Percentiles rank a stretch among this genome's conserved stretches.
Evolutionary conservation across 2,888 invertebrate genomes (phyloP).

Genomic region (Pyrrhosoma nymphula): DNA sequence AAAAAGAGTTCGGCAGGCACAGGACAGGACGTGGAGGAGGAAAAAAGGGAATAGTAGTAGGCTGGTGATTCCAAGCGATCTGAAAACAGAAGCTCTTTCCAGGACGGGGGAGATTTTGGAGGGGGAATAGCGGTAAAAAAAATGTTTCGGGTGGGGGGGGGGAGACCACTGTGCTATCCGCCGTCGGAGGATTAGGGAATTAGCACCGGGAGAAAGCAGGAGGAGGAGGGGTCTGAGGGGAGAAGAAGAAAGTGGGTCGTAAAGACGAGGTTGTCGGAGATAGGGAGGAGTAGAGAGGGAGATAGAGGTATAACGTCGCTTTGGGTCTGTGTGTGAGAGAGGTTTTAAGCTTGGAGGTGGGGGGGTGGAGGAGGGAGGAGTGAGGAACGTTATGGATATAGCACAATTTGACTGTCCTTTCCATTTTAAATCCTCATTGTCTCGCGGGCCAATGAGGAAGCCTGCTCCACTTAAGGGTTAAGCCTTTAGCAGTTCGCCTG

Average conservation of each 20-base stretch:
- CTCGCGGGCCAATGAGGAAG: neutral
- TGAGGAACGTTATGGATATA: neutral
- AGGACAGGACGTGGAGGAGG: neutral
- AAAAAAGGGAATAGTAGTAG: neutral
- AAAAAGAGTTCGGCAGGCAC: neutral
- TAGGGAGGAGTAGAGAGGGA: neutral
- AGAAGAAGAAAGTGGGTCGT: neutral
- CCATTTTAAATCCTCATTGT: slow-evolving; percentile 25
- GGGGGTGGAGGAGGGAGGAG: no score
- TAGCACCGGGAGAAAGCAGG: neutral
- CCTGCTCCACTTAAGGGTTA: neutral
- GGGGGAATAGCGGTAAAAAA: neutral
- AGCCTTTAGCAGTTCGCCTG: neutral
- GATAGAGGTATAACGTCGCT: neutral
- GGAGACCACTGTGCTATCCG: neutral
- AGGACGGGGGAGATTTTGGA: neutral
- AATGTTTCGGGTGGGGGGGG: neutral
- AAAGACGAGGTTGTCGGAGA: neutral
- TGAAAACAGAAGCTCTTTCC: neutral
- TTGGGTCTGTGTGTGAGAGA: neutral
- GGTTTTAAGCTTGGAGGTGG: neutral
- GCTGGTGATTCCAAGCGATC: neutral
- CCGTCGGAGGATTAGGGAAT: slow-evolving; percentile 1
- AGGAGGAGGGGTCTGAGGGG: no score
- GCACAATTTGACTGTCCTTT: slow-evolving; percentile 22